Evolutionary conservation across 2,888 invertebrate species (phyloP), one percentile per base, ranked within the genome.

Genomic region (Sarcophaga rosellei): DNA sequence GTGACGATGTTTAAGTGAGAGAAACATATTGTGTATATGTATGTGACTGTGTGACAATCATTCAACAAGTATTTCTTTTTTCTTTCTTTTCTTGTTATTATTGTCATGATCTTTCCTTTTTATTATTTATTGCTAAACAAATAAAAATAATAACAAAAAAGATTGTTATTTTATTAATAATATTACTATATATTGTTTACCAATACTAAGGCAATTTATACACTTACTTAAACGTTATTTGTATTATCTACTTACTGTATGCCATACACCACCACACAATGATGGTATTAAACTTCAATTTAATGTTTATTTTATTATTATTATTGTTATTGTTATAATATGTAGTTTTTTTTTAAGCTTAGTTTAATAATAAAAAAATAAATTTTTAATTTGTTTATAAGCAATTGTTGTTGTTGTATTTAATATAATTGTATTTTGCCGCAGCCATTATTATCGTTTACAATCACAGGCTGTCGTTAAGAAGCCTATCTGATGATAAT

Each of bases 341-440:
- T 8, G n/a, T n/a, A n/a, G n/a, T n/a, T n/a, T n/a, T 35, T 35
- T 35, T 6, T 47, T 47, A 45, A 21, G 47, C 21, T 68, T 47
- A 47, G 68, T 45, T 73, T 59, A 62, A 21, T 73, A 59, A 61
- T 61, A 21, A 77, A 77, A 53, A 21, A 35, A 35, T 8, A 68
- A 76, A n/a, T 65, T 53, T 65, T 53, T 12, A 65, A 35, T 65
- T 21, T 53, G 63, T 25, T 65, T 35, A 23, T 23, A n/a, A 63
- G 35, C 65, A 23, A 75, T 66, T 66, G 63, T 35, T 35, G 10
- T 3, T 35, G n/a, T n/a, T n/a, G n/a, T n/a, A 35, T 35, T 35
- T 35, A 35, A 35, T 35, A 35, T 10, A 8, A 4, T 4, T n/a
- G 8, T 6, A 35, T 35, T 35, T 35, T 35, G 35, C 35, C 35